These are phyloP conservation scores for Girardinus metallicus DNA, from an alignment of 2,797 vertebrate genomes.

Conservation along the genomic window DNA sequence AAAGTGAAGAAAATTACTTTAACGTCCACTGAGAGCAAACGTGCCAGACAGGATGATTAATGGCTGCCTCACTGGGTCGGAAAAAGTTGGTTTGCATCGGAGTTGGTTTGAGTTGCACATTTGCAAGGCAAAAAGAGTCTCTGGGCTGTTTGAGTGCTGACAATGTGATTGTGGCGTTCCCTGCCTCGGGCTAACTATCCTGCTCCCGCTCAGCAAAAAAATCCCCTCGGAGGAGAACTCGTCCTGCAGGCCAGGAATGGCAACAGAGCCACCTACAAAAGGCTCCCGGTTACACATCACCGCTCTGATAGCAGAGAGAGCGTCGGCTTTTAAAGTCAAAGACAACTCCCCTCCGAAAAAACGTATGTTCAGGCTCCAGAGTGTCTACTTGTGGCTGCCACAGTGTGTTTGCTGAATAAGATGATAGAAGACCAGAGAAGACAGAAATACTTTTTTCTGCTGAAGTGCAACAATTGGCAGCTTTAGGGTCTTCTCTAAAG, in stretches of 20 bases:
- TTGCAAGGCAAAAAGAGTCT: slow-evolving; percentile 74
- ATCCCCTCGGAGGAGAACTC: slow-evolving; percentile 28
- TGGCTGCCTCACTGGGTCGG: slow-evolving; percentile 32
- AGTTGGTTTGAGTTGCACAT: slow-evolving; percentile 57
- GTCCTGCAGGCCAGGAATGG: slow-evolving; percentile 36
- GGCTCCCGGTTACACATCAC: slow-evolving; percentile 20
- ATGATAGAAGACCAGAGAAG: slow-evolving; percentile 25
- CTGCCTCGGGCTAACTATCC: slow-evolving; percentile 36
- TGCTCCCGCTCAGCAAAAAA: slow-evolving; percentile 64
- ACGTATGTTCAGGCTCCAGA: slow-evolving; percentile 30
- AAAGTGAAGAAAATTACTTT: slow-evolving; percentile 1
- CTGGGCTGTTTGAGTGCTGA: slow-evolving; percentile 40
- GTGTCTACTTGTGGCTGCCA: slow-evolving; percentile 30
- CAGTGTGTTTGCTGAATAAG: slow-evolving; percentile 51
- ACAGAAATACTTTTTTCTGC: slow-evolving; percentile 13
- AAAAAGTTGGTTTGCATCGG: slow-evolving; percentile 64
- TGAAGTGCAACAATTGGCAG: slow-evolving; percentile 1
- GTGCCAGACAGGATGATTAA: slow-evolving; percentile 5
- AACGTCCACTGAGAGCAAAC: slow-evolving; percentile 13
- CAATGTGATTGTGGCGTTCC: slow-evolving; percentile 47
- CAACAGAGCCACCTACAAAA: slow-evolving; percentile 13
- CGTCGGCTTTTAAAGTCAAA: slow-evolving; percentile 35
- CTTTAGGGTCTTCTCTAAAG: not conserved
- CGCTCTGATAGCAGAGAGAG: slow-evolving; percentile 18
- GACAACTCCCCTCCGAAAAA: slow-evolving; percentile 19